phyloP scores from a whole-genome alignment of 1,140 invertebrate genomes.

The Drosophila sturtevanti region DNA sequence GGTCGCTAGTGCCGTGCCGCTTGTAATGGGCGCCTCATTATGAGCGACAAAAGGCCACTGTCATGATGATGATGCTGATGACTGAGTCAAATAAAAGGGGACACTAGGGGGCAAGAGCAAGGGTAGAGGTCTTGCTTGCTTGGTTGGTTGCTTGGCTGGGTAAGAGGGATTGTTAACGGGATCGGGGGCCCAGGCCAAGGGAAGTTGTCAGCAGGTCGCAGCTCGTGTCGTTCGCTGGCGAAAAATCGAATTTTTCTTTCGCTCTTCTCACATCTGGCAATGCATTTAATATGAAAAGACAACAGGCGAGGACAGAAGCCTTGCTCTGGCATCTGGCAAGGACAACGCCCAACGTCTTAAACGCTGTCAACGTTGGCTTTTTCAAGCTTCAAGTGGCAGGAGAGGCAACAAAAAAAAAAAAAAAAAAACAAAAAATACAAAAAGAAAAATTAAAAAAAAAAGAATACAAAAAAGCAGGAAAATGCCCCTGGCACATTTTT shows the following conservation, averaged over 20 bases:
- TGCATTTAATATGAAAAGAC: slow-evolving; percentile 80
- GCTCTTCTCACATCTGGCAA: slow-evolving; percentile 48
- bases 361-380: slow-evolving; percentile 80
- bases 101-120: not conserved
- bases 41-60: slow-evolving; percentile 66
- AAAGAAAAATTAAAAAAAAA: not conserved
- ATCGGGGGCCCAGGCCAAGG: slow-evolving; percentile 47
- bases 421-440: slow-evolving; percentile 8
- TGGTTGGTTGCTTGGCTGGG: not conserved
- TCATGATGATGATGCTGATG: slow-evolving; percentile 49
- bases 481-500: slow-evolving; percentile 56
- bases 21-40: slow-evolving; percentile 74
- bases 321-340: slow-evolving; percentile 57
- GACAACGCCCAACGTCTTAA: slow-evolving; percentile 77
- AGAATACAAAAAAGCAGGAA: slow-evolving; percentile 8
- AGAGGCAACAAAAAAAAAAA: slow-evolving; percentile 9
- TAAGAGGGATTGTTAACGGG: not conserved
- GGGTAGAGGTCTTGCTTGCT: not conserved
- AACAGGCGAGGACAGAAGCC: slow-evolving; percentile 65
- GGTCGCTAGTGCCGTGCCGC: slow-evolving; percentile 69
- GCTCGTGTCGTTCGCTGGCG: slow-evolving; percentile 32
- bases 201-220: slow-evolving; percentile 52
- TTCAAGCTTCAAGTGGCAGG: slow-evolving; percentile 70
- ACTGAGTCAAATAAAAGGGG: not conserved
- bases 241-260: slow-evolving; percentile 66